phyloP scores from a whole-genome alignment of 1,140 invertebrate genomes.

The Colletes latitarsis region DNA sequence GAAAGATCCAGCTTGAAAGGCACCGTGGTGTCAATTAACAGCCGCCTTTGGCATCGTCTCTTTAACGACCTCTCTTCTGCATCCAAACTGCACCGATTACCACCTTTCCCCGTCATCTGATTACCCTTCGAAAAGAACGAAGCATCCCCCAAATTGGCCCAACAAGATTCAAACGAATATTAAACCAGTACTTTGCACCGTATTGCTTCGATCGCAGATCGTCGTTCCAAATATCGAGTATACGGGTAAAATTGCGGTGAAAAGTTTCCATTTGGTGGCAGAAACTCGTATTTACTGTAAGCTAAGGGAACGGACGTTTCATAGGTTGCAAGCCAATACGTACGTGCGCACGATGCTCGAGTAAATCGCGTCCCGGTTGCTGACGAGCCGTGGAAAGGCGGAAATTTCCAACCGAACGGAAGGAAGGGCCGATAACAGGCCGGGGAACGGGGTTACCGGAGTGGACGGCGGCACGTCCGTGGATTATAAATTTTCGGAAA shows the following conservation, averaged over 20 bases:
- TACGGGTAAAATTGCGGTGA: too few species aligned
- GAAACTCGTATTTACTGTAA: too few species aligned
- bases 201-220: too few species aligned
- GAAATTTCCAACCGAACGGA: constrained; percentile 50
- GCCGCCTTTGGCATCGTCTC: constrained; percentile 7
- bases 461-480: constrained; percentile 10
- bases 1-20: neutral
- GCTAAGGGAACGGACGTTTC: neutral
- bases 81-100: too few species aligned
- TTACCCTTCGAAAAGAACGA: too few species aligned
- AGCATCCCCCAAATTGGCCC: too few species aligned
- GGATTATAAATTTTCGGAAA: constrained; percentile 38
- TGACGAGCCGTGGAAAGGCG: constrained; percentile 32
- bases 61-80: constrained; percentile 12
- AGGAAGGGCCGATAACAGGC: constrained; percentile 49
- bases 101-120: too few species aligned
- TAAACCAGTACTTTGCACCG: too few species aligned
- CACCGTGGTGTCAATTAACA: constrained; percentile 22
- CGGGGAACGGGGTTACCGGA: constrained; percentile 41
- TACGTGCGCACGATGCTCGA: constrained; percentile 9
- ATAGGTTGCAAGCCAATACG: neutral
- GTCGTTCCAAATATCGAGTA: too few species aligned
- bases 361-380: constrained; percentile 44
- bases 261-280: too few species aligned
- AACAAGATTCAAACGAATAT: too few species aligned